These are phyloP conservation scores for Carcinoscorpius rotundicauda DNA, from an alignment of 1,140 invertebrate genomes.

Conservation along the genomic window DNA sequence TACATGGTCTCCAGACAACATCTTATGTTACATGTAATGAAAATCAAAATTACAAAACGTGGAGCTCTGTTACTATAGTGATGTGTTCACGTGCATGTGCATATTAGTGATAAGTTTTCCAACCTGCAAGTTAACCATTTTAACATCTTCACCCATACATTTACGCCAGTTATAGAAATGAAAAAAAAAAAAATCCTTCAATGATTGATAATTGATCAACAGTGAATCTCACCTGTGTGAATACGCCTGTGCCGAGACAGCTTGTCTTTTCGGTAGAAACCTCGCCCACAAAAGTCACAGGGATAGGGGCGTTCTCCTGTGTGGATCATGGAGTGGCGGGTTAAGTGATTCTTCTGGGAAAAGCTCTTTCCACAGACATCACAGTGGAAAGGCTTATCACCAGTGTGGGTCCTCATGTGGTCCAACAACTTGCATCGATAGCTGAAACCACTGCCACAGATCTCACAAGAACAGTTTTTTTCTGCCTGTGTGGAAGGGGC, in stretches of 20 bases:
- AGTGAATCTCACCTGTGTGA: conserved; percentile 53
- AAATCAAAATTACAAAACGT: too few relatives aligned
- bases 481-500: conserved; percentile 24
- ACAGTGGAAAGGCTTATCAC: conserved; percentile 28
- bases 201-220: too few relatives aligned
- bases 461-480: conserved; percentile 26
- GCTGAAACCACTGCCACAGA: conserved; percentile 28
- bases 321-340: conserved; percentile 48
- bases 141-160: too few relatives aligned
- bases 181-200: too few relatives aligned
- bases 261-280: conserved; percentile 83
- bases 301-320: conserved; percentile 79
- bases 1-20: too few relatives aligned
- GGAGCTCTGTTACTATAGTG: too few relatives aligned
- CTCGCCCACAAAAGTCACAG: conserved; percentile 71
- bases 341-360: conserved; percentile 29
- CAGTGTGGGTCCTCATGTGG: conserved; percentile 28
- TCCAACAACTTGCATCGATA: conserved; percentile 23
- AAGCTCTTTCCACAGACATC: conserved; percentile 27
- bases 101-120: too few relatives aligned
- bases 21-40: too few relatives aligned
- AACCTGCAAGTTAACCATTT: too few relatives aligned
- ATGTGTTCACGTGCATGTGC: too few relatives aligned
- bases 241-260: conserved; percentile 63
- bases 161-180: too few relatives aligned